Evolutionary conservation across 2,113 vertebrate species (phyloP), one percentile per base, ranked within the genome.

Genomic region (Planiliza haematocheilus): DNA sequence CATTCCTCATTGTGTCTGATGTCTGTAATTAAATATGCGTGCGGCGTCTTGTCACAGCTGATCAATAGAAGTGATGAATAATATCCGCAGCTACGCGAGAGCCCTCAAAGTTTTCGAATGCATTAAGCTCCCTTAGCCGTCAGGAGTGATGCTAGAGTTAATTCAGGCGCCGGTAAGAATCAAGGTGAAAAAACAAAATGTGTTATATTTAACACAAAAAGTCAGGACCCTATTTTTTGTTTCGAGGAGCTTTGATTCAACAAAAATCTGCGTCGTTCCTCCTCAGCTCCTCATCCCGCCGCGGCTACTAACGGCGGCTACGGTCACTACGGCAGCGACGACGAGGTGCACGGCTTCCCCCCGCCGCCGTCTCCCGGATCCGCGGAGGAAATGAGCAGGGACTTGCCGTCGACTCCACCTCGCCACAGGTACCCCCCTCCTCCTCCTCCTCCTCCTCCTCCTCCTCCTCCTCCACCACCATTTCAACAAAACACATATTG

Each of bases 321-420:
- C 45, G 36, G 52, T 67, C 60, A 78, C 78, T 77, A 89, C 71
- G 14, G 74, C 79, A 74, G 84, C 36, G 14, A 57, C 3, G 55
- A 83, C 0, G 81, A 82, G 7, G 68, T 85, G 30, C 24, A 75
- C 1, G 64, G 65, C 64, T 92, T 91, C 66, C 88, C 85, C 4
- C 77, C 70, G 0, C 86, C 85, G 1, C 86, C 91, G 0, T 91
- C 89, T 0, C 80, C 77, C 1, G 43, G 57, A 7, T 11, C 86
- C 0, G 57, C 82, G 81, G 79, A 87, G 48, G 71, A 87, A 56
- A 87, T 91, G 50, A 89, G 66, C 21, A 59, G 83, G 68, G 72
- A 83, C 7, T 56, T 73, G 4, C 3, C 37, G 0, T n/a, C 7
- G 7, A 59, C 62, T 14, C 66, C 67, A 9, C 50, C 63, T 3